Conservation (phyloP, 2,888 invertebrate genomes). For the Sialis lutaria region DNA sequence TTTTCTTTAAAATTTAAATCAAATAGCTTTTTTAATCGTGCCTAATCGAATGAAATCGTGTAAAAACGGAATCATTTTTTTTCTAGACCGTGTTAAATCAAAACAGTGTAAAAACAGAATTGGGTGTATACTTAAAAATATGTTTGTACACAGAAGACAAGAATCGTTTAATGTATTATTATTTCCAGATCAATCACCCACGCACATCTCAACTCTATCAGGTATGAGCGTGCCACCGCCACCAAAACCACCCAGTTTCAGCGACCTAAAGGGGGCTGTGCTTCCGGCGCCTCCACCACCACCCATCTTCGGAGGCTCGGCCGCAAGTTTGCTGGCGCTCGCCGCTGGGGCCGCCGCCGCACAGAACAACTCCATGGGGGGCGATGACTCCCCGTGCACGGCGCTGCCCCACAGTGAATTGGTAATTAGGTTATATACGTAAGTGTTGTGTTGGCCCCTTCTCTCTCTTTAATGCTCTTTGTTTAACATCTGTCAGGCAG, state of each 20-base stretch:
- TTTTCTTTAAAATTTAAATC: too few relatives aligned
- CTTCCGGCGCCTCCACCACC: conserved; percentile 32
- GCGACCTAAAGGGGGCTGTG: conserved; percentile 40
- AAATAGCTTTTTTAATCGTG: too few relatives aligned
- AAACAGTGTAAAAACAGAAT: too few relatives aligned
- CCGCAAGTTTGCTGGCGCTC: conserved; percentile 39
- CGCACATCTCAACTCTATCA: conserved; percentile 18
- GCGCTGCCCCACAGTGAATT: conserved; percentile 30
- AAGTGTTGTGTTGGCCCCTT: conserved; percentile 23
- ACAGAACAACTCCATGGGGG: conserved; percentile 5
- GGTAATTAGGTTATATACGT: conserved; percentile 35
- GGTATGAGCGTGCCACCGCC: conserved; percentile 30
- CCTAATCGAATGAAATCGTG: too few relatives aligned
- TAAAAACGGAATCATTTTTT: too few relatives aligned
- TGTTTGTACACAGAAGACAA: too few relatives aligned
- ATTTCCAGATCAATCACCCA: conserved; percentile 5
- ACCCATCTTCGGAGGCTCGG: conserved; percentile 36
- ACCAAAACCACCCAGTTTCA: conserved; percentile 37
- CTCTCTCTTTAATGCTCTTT: conserved; percentile 1
- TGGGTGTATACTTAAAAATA: too few relatives aligned
- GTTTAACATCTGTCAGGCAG: not conserved
- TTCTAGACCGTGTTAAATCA: too few relatives aligned
- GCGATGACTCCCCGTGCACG: conserved; percentile 19
- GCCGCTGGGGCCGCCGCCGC: conserved; percentile 16
- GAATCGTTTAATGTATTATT: too few relatives aligned